Evolutionary conservation across 2,888 invertebrate species (phyloP), one percentile per base, ranked within the genome.

Genomic region (Anthophora plumipes): DNA sequence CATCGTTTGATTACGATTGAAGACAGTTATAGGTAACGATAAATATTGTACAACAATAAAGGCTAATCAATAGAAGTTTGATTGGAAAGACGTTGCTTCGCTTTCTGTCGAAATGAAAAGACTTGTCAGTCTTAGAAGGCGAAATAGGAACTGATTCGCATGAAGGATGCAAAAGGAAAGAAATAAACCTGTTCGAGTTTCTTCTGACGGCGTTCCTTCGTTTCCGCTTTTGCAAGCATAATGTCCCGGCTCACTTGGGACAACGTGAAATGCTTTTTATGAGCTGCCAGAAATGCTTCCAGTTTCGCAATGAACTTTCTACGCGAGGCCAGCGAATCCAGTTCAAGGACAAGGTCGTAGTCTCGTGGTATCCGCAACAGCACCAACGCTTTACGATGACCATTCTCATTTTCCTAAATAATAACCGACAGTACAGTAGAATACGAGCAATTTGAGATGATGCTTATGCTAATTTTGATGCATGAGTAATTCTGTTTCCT

Each of bases 261-360:
- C 86, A 89, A 86, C 68, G 96, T 96, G 83, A 98, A 94, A 82
- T 96, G 96, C 91, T 98, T 98, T 91, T 98, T 98, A 91, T 97
- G 96, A 55, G 97, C 96, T 57, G 96, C 94, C 52, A 98, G 94
- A 92, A 98, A 98, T 46, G 97, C 95, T 91, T 98, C 98, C 57
- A 98, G 93, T 93, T 98, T 98, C 81, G 96, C 95, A 43, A 98
- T 95, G 91, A 98, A 98, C 93, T 98, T 98, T 85, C 97, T 95
- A 52, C 98, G 94, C 0, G 96, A 96, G 0, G 96, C 96, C 50
- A 96, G 94, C 0, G 97, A 96, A 91, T 98, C 98, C 92, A 99
- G 96, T 93, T 99, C 98, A 69, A 99, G 94, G 17, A 98, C 98
- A 82, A 99, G 94, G 94, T 99, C 99, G 90, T 99, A 98, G 93